Evolutionary conservation across 2,113 vertebrate genomes (phyloP).

Genomic region (Poeciliopsis occidentalis): DNA sequence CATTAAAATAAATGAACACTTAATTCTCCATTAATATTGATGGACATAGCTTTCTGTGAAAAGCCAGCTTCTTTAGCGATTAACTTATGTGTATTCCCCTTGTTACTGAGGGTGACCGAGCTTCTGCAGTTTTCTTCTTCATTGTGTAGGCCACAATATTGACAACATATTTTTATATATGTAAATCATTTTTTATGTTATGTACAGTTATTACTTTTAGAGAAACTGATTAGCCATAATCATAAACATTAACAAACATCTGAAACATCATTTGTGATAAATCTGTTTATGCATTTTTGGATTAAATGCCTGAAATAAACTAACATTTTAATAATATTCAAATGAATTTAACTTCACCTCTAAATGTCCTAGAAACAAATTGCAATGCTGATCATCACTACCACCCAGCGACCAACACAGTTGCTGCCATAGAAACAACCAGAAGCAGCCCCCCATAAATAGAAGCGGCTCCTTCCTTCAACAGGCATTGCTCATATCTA

Average conservation of each 20-base stretch:
- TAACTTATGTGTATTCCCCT: neutral
- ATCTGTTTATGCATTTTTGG: neutral
- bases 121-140: no score
- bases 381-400: slow-evolving; percentile 12
- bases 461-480: slow-evolving; percentile 35
- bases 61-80: neutral
- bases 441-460: slow-evolving; percentile 34
- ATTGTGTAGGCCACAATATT: no score
- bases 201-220: no score
- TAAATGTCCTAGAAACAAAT: neutral
- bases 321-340: neutral
- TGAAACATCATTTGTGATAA: neutral
- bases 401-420: slow-evolving; percentile 27
- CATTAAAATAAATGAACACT: neutral
- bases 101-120: no score
- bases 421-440: slow-evolving; percentile 47
- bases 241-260: neutral
- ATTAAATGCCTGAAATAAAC: neutral
- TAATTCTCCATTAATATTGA: neutral
- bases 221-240: neutral
- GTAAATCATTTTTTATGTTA: no score
- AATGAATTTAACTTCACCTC: neutral
- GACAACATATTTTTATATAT: no score
- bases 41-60: neutral
- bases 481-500: slow-evolving; percentile 82